Conservation (phyloP, 2,888 invertebrate genomes). For the Euproctis similis region DNA sequence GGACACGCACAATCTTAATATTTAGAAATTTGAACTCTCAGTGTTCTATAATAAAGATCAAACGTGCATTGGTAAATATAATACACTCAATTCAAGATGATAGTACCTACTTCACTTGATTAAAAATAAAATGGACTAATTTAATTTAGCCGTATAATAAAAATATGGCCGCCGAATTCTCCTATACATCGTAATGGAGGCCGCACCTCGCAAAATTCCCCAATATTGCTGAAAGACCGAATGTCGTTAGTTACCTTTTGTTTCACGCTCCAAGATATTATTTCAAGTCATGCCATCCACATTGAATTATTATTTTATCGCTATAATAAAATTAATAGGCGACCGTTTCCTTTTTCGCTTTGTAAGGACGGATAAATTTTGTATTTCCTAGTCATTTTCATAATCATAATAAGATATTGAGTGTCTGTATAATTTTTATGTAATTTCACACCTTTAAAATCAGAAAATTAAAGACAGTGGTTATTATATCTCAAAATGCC, state of each 20-base stretch:
- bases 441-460: too few relatives aligned
- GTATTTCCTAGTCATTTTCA: constrained; percentile 14
- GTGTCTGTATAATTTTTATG: too few relatives aligned
- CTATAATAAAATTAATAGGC: constrained; percentile 48
- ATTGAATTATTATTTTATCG: constrained; percentile 60
- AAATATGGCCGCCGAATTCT: constrained; percentile 42
- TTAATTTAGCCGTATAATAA: constrained; percentile 43
- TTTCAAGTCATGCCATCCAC: constrained; percentile 62
- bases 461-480: too few relatives aligned
- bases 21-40: too few relatives aligned
- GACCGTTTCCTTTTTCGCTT: constrained; percentile 18
- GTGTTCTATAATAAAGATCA: too few relatives aligned
- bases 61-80: too few relatives aligned
- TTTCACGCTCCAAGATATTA: constrained; percentile 58
- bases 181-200: constrained; percentile 35
- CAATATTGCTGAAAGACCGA: constrained; percentile 58
- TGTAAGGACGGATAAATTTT: constrained; percentile 20
- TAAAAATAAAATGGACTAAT: constrained; percentile 53
- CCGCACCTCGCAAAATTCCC: constrained; percentile 60
- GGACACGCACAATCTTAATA: too few relatives aligned
- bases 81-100: too few relatives aligned
- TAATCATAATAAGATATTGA: constrained; percentile 16
- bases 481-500: too few relatives aligned
- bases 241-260: constrained; percentile 59
- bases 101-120: constrained; percentile 43